Evolutionary conservation across 2,888 invertebrate genomes (phyloP).

Genomic region (Pelosia muscerda): DNA sequence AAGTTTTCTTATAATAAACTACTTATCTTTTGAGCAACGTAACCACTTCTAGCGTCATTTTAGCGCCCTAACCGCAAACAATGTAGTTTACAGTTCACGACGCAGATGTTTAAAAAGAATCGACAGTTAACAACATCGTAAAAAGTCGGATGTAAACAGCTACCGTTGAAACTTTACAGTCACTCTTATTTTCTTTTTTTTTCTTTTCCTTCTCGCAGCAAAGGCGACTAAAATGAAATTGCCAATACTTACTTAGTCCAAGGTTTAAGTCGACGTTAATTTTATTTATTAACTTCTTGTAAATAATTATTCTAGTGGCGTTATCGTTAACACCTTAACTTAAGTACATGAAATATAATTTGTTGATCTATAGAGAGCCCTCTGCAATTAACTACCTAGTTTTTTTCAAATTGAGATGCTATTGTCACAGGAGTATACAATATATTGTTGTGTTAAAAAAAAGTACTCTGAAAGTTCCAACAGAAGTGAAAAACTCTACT

Average conservation of each 20-base stretch:
- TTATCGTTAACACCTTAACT: background rate
- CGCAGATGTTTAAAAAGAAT: constrained; percentile 85
- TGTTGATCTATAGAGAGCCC: too few species aligned
- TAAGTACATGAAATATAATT: background rate
- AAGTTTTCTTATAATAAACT: too few species aligned
- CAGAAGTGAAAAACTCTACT: too few species aligned
- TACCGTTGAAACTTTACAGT: constrained; percentile 82
- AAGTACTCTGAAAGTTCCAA: too few species aligned
- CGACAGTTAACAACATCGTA: constrained; percentile 85
- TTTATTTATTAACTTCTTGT: background rate
- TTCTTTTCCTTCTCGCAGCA: constrained; percentile 47
- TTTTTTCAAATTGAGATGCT: too few species aligned
- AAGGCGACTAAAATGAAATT: constrained; percentile 34
- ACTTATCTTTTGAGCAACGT: constrained; percentile 30
- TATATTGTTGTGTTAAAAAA: too few species aligned
- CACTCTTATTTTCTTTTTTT: constrained; percentile 68
- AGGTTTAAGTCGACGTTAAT: background rate
- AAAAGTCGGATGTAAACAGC: constrained; percentile 81
- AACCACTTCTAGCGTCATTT: constrained; percentile 64
- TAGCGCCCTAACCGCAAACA: constrained; percentile 72
- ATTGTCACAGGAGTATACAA: too few species aligned
- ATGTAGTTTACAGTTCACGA: constrained; percentile 82
- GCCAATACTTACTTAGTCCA: background rate
- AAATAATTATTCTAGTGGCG: background rate
- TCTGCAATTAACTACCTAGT: too few species aligned